Conservation (phyloP, 2,113 vertebrate genomes). For the Perca flavescens region DNA sequence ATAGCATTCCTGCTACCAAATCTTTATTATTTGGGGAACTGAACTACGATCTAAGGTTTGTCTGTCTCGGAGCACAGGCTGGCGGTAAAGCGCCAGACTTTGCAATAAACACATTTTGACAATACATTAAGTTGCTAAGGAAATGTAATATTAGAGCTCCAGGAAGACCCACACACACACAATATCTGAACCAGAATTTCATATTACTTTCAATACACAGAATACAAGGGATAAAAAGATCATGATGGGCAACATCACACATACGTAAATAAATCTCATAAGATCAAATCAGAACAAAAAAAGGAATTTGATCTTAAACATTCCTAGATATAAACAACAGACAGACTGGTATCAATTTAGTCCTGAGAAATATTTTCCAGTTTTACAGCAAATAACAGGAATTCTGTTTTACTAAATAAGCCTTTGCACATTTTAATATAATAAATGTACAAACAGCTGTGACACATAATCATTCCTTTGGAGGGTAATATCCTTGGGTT, state of each 20-base stretch:
- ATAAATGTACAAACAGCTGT: constrained; percentile 27
- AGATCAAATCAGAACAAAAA: constrained; percentile 32
- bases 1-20: neutral
- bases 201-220: constrained; percentile 66
- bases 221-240: constrained; percentile 47
- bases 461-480: constrained; percentile 46
- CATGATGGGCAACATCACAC: constrained; percentile 6
- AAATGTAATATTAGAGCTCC: constrained; percentile 19
- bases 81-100: neutral
- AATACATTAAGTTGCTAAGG: constrained; percentile 8
- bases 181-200: constrained; percentile 44
- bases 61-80: neutral
- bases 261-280: constrained; percentile 11
- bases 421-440: constrained; percentile 25
- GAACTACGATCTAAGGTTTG: neutral
- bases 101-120: neutral
- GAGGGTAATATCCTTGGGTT: constrained; percentile 11
- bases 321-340: constrained; percentile 36
- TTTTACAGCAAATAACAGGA: constrained; percentile 58
- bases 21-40: constrained; percentile 8
- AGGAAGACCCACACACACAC: constrained; percentile 12
- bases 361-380: constrained; percentile 75
- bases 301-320: constrained; percentile 9
- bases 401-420: constrained; percentile 19
- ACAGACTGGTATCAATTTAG: constrained; percentile 13